Percentiles rank a stretch among this genome's conserved stretches.
phyloP scores from a whole-genome alignment of 2,797 vertebrate species.

The Acanthis flammea region DNA sequence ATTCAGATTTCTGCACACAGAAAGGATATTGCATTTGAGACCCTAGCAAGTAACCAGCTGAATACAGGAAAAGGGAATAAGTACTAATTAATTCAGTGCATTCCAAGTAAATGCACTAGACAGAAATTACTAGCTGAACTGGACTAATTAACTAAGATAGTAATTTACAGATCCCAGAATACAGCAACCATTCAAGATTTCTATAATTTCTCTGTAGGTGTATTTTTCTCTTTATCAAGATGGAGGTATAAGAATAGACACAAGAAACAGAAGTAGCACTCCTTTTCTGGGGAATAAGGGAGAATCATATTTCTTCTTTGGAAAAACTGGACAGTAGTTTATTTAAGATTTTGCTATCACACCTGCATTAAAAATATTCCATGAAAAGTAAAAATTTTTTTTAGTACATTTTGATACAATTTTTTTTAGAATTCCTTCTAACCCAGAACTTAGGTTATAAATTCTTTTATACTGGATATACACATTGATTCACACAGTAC shows the following conservation, averaged over 20 bases:
- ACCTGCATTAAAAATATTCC: not conserved
- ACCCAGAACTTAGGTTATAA: not conserved
- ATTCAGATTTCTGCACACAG: not conserved
- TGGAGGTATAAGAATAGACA: not conserved
- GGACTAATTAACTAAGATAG: conserved; percentile 12
- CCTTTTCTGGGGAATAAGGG: not conserved
- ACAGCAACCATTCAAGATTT: not conserved
- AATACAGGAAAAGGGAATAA: not conserved
- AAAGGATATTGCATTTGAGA: not conserved
- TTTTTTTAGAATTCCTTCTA: not conserved
- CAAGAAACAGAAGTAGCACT: fast-evolving
- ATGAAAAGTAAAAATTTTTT: not conserved
- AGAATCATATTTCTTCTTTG: not conserved
- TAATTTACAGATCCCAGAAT: not conserved
- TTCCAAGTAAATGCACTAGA: conserved; percentile 6
- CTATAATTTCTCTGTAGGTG: not conserved
- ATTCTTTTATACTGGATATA: not conserved
- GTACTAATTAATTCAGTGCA: not conserved
- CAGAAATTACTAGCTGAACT: not conserved
- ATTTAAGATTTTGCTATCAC: not conserved
- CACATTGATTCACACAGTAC: not conserved
- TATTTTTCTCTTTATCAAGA: not conserved
- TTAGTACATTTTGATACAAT: not conserved
- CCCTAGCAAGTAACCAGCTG: not conserved
- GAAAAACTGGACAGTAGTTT: not conserved